Evolutionary conservation across 1,140 invertebrate species (phyloP), one percentile per base, ranked within the genome.

Genomic region (Brachionus asplanchnoidis): DNA sequence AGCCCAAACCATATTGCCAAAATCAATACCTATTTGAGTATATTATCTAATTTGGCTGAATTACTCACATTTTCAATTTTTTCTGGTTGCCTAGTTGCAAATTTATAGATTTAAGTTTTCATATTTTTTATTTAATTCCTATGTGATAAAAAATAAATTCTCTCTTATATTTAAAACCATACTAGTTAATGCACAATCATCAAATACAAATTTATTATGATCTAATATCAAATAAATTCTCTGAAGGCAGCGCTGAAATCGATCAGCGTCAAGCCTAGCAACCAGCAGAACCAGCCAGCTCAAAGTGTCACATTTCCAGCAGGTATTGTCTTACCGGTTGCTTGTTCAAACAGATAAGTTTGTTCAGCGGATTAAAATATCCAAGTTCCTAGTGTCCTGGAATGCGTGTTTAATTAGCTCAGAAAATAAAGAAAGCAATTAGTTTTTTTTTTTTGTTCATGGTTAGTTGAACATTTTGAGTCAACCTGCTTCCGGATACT

Each of bases 51-150:
- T 73, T 73, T 73, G 5, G 14, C 44, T 20, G n/a, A 73, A 73
- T 42, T 42, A 73, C 36, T 40, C 28, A 73, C 17, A 73, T 36
- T 26, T 28, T 50, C 32, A 42, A 44, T 46, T 50, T 23, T 36
- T 40, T 73, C 68, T 73, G 68, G 73, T 77, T 77, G 73, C 73
- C 20, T 77, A 77, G 73, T 50, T 77, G 73, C 73, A 77, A 77
- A 77, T 77, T 77, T 77, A 77, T 77, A 50, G 40, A 46, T 77
- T 77, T 77, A 50, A 77, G 68, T 73, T 73, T 77, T 77, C n/a
- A 9, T 60, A 8, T 60, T 20, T 60, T 60, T 26, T 56, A 8
- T 56, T 17, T 26, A 50, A 50, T 77, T 77, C 42, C 40, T 26
- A 77, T 77, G 44, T 77, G 73, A 77, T 77, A 77, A 77, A 77